Base-by-base conservation (phyloP, 1,140 invertebrate species). In the Drosophila sp. region DNA sequence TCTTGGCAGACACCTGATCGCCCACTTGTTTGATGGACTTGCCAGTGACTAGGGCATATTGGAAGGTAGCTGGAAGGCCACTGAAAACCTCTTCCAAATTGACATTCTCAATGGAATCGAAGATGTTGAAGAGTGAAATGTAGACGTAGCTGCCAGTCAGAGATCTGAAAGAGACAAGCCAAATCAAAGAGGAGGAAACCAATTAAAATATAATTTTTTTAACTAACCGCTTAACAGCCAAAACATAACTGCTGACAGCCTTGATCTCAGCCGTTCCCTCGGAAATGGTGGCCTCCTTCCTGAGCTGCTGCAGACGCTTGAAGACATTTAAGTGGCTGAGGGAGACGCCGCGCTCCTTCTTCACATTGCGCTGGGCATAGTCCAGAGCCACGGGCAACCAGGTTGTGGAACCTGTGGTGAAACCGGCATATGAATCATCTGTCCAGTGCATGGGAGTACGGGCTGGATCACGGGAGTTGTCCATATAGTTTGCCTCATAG, bases 381-480 rank as follows among this genome's bases (percentile, higher is more conserved):
- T 95, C 94, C 0, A 84, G 38, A 32, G 94, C 93, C 0, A 96
- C 93, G 0, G 95, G 95, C 58, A 96, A 66, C 95, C 95, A 96
- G 1, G 95, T 94, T 29, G 68, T 92, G 0, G 55, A 67, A 4
- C 77, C 93, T 0, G 84, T 93, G n/a, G 93, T 90, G 58, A 91
- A 91, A 3, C 90, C 90, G 17, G 90, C 81, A 57, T 70, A 29
- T 1, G 58, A 17, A 1, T 74, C 81, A 41, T 91, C 95, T 60
- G 95, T 93, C 97, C 96, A 97, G 71, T 96, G 96, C 93, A 95
- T 97, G 0, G 97, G 96, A 0, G 95, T 95, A 29, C 97, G 92
- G 17, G 93, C 94, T 0, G 95, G 95, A 90, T 97, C 96, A 27
- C 96, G 93, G 2, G 94, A 94, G 8, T 79, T 92, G 17, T 87